Percentiles rank a stretch among this genome's conserved stretches.
Conservation (phyloP, 2,888 invertebrate species). For the Parnassius orleans region DNA sequence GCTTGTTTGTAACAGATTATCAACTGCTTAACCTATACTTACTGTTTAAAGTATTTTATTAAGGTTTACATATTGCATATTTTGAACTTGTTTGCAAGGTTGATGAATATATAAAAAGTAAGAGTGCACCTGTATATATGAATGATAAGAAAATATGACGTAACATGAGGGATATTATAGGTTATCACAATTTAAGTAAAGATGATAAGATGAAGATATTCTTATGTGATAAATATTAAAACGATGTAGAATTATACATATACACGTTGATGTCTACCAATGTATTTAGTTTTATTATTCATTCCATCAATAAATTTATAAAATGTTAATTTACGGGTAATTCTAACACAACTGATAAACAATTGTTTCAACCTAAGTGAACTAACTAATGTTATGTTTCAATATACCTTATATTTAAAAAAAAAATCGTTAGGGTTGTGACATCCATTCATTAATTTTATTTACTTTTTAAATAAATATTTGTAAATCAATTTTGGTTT, state of each 20-base stretch:
- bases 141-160: constrained; percentile 40
- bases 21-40: constrained; percentile 18
- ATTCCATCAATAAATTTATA: neutral
- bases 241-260: constrained; percentile 11
- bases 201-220: constrained; percentile 40
- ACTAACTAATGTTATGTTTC: no score
- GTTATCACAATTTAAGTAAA: constrained; percentile 41
- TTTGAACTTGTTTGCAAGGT: constrained; percentile 23
- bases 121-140: constrained; percentile 34
- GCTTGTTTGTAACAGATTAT: constrained; percentile 23
- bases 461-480: no score
- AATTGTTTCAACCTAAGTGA: no score
- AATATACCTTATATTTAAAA: no score
- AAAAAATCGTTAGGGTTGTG: no score
- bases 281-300: neutral
- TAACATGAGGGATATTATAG: constrained; percentile 40
- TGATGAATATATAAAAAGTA: constrained; percentile 43
- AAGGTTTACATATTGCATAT: constrained; percentile 11
- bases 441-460: no score
- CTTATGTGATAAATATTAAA: constrained; percentile 26
- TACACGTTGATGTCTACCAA: constrained; percentile 5
- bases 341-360: no score
- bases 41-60: constrained; percentile 20
- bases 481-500: no score
- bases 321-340: constrained; percentile 6